Base-by-base conservation (phyloP, 2,888 invertebrate genomes). In the Rapana venosa region DNA sequence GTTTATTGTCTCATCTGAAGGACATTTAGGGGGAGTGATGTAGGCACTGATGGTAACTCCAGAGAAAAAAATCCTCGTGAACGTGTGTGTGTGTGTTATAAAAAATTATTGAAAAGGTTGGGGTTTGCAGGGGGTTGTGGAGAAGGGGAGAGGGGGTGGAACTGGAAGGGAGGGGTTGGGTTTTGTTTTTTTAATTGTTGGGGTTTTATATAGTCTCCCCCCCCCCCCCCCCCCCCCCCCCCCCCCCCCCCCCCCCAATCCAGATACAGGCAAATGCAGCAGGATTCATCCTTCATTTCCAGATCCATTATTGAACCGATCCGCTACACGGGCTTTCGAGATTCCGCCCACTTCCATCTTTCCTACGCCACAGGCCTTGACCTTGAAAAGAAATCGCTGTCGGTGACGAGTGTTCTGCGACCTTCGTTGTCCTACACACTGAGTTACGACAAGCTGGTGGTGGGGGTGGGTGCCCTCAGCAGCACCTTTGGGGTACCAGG, bases 291-390 rank as follows among this genome's bases (percentile, higher is more conserved):
- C 11, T 4, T 81, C 13, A 58, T 26, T 58, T 70, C n/a, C 83
- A 96, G 96, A 89, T 96, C 96, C 20, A 96, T 96, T 81, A 96
- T 96, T 87, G 96, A 96, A 91, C 96, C 96, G 61, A 93, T 96
- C 0, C 93, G 96, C 47, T 96, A 96, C 91, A 92, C 94, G 26
- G 94, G 94, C 26, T 96, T 96, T 91, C 92, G 95, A 20, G 93
- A 96, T 89, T 93, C 95, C 0, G 93, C 94, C 61, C 96, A 96
- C 92, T 96, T 95, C 89, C 96, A 96, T 91, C 91, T 95, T 90
- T 95, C 96, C 0, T 91, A 93, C 85, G 96, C 96, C 6, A 92
- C 93, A 58, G 92, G 92, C 11, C 88, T 96, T 36, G 95, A 96
- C 92, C 88, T 94, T 8, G 84, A 92, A 20, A 93, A 93, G 22